These are phyloP conservation scores for Sarcophaga variegata DNA, from an alignment of 2,888 invertebrate species.

Conservation along the genomic window DNA sequence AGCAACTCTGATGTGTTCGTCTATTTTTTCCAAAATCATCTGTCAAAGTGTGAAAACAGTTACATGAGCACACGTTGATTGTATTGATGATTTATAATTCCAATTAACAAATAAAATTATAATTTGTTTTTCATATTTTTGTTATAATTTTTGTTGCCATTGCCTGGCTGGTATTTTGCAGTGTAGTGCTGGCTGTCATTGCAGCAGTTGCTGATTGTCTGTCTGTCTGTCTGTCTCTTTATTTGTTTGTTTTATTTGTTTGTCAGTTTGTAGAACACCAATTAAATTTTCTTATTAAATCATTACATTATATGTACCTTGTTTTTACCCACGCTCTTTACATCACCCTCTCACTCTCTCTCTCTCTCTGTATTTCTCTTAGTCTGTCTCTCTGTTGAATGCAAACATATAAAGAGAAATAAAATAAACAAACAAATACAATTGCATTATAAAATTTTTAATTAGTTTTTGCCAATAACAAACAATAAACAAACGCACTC, in stretches of 20 bases:
- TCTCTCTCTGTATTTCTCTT: neutral
- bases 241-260: conserved; percentile 30
- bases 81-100: conserved; percentile 66
- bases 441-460: conserved; percentile 68
- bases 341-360: neutral
- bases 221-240: neutral
- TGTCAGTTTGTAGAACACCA: conserved; percentile 63
- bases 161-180: neutral
- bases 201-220: neutral
- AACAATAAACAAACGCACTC: conserved; percentile 42
- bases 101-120: conserved; percentile 69
- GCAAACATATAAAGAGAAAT: conserved; percentile 10
- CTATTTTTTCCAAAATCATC: neutral
- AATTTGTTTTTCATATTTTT: conserved; percentile 65
- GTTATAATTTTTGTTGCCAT: conserved; percentile 44
- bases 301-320: conserved; percentile 63
- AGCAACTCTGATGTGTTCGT: neutral
- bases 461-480: conserved; percentile 70
- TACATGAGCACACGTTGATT: conserved; percentile 9
- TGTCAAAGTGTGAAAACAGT: neutral
- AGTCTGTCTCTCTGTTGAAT: neutral
- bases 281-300: conserved; percentile 70
- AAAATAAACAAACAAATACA: conserved; percentile 48
- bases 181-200: conserved; percentile 2
- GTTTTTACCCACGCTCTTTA: neutral